phyloP scores from a whole-genome alignment of 2,888 invertebrate genomes.

The Cryptus viduatorius region DNA sequence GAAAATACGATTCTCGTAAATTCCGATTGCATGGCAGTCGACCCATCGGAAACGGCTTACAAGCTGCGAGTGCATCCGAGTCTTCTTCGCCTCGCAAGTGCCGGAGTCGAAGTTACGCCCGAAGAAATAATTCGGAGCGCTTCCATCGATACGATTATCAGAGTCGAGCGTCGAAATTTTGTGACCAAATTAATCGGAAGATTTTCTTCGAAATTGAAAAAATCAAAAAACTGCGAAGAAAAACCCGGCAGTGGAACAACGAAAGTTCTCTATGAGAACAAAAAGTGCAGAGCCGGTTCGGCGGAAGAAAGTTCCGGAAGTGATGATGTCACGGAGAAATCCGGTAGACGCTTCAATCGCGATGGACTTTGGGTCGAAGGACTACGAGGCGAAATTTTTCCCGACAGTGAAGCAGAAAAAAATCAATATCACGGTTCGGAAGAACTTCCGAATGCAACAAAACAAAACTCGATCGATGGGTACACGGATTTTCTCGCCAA shows the following conservation, averaged over 20 bases:
- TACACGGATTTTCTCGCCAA: conserved; percentile 73
- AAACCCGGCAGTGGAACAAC: background rate
- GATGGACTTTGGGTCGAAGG: conserved; percentile 70
- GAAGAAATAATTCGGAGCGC: conserved; percentile 68
- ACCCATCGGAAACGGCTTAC: conserved; percentile 44
- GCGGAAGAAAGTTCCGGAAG: conserved; percentile 56
- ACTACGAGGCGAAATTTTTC: conserved; percentile 42
- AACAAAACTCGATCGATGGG: conserved; percentile 61
- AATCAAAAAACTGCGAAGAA: conserved; percentile 25
- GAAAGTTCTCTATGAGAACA: conserved; percentile 74
- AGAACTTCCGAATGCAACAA: background rate
- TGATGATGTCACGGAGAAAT: background rate
- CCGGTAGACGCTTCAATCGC: conserved; percentile 59
- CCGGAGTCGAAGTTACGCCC: conserved; percentile 65
- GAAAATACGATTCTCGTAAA: background rate
- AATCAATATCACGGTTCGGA: conserved; percentile 4
- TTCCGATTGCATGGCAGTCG: conserved; percentile 14
- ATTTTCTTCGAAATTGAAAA: conserved; percentile 67
- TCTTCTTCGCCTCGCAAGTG: conserved; percentile 69
- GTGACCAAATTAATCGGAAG: conserved; percentile 70
- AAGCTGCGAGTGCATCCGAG: conserved; percentile 72
- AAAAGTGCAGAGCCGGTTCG: conserved; percentile 69
- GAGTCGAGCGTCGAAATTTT: conserved; percentile 23
- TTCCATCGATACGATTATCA: conserved; percentile 16
- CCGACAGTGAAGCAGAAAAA: conserved; percentile 4